Evolutionary conservation across 2,113 vertebrate species (phyloP).

Genomic region (Cyprinodon variegatus): DNA sequence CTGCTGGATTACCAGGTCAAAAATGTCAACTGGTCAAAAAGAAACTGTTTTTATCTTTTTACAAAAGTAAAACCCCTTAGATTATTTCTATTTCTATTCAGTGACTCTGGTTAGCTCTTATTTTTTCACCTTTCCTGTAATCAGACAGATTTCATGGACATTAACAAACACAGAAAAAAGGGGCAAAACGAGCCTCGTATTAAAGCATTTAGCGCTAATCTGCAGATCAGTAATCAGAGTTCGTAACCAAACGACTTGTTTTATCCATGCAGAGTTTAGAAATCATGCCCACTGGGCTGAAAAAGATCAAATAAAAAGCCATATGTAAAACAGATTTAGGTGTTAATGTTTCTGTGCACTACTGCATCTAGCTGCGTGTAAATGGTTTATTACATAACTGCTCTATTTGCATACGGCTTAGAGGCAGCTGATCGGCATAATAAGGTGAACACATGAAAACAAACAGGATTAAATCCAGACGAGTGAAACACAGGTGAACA

Average conservation of each 20-base stretch:
- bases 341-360: constrained; percentile 37
- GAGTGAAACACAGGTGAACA: not conserved
- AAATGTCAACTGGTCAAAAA: no score
- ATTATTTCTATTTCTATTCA: not conserved
- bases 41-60: not conserved
- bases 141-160: not conserved
- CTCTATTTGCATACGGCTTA: constrained; percentile 46
- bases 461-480: constrained; percentile 39
- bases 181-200: not conserved
- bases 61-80: not conserved
- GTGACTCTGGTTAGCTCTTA: not conserved
- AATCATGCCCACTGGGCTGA: not conserved
- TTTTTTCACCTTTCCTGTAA: not conserved
- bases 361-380: constrained; percentile 23
- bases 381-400: constrained; percentile 54
- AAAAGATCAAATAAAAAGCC: constrained; percentile 32
- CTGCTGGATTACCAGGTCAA: constrained; percentile 37
- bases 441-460: constrained; percentile 42
- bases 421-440: constrained; percentile 52
- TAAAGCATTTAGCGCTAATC: not conserved
- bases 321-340: constrained; percentile 49
- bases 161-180: not conserved
- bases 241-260: not conserved
- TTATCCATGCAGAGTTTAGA: not conserved
- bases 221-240: not conserved